Evolutionary conservation across 2,797 vertebrate species (phyloP), one percentile per base, ranked within the genome.

Genomic region (Amphiprion clarkii): DNA sequence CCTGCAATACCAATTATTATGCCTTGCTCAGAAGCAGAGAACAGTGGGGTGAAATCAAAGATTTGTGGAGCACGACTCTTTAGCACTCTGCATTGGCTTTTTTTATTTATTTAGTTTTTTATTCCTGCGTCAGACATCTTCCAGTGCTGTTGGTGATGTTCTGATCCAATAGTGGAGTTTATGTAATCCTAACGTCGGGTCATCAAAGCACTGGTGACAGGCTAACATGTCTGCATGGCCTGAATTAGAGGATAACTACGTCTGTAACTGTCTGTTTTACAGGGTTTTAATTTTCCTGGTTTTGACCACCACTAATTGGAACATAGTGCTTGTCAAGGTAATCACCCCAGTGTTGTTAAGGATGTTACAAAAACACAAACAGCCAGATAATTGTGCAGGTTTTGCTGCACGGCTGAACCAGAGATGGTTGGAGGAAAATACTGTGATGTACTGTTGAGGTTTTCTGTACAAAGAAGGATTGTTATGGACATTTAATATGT

Each of bases 1-100:
- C 74, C 83, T 76, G 87, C 85, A 80, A 74, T 83, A 73, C 87
- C 79, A 90, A 88, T 90, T 88, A 90, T 67, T 84, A 79, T 78
- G 69, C 70, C 19, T 59, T 67, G 68, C 79, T 82, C 25, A 11
- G 73, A 76, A 87, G 76, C 71, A 51, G 69, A 77, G 82, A 88
- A 80, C 82, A 88, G 70, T 86, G 77, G 52, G 76, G 31, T 76
- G 74, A 68, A 77, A 84, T 82, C 78, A 71, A 73, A 89, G 78
- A 58, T 51, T 81, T 71, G 72, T 67, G 46, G 42, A 69, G 76
- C 76, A 13, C 16, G 9, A 51, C 83, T 82, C 71, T 69, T 82
- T 53, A 68, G 55, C 14, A 52, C 59, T 25, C 31, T 36, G 44
- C 63, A 33, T 16, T 19, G 44, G 44, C 36, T 46, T 17, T 7